Evolutionary conservation across 2,797 vertebrate species (phyloP), one percentile per base, ranked within the genome.

Genomic region (Myripristis jacobus): DNA sequence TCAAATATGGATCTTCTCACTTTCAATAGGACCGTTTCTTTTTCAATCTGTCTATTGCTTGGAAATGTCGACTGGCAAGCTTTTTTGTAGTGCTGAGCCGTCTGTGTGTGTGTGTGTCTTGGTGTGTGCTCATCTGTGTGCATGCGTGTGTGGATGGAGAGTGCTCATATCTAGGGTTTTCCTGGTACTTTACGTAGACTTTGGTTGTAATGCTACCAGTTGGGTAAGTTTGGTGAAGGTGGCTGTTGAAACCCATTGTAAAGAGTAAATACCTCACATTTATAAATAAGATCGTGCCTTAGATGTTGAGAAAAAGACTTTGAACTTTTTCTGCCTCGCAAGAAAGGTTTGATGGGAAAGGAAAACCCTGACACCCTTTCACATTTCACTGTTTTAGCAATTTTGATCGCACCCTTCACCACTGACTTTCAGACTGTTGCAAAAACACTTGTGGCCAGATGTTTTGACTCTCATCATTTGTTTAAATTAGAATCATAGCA

Each of bases 1-100:
- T 91, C 84, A 88, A 91, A 92, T 85, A 66, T 83, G 65, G 75
- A 83, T 83, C 68, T 75, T 83, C 85, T 83, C 64, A 75, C 81
- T 88, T 91, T 89, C 84, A 87, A 84, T 86, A 57, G 78, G 80
- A 74, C 69, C 12, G 68, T 82, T 82, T 82, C 58, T 77, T 81
- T 90, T 87, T 84, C 85, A 88, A 81, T 89, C 73, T 82, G 76
- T 88, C 80, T 86, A 4, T 85, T 74, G 59, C 85, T 86, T 70
- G 75, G 69, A 83, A 80, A 88, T 80, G 70, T 85, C 73, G 43
- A 62, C 73, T 70, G 76, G 82, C 75, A 62, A 67, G 82, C 65
- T 73, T 77, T 86, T 87, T 83, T 81, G 34, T 75, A 60, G 75
- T 87, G 22, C 73, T 18, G 36, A 21, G 53, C 44, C 31, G 21